These are phyloP conservation scores for Dicerorhinus sumatrensis DNA, from an alignment of 2,113 vertebrate species.

Conservation along the genomic window DNA sequence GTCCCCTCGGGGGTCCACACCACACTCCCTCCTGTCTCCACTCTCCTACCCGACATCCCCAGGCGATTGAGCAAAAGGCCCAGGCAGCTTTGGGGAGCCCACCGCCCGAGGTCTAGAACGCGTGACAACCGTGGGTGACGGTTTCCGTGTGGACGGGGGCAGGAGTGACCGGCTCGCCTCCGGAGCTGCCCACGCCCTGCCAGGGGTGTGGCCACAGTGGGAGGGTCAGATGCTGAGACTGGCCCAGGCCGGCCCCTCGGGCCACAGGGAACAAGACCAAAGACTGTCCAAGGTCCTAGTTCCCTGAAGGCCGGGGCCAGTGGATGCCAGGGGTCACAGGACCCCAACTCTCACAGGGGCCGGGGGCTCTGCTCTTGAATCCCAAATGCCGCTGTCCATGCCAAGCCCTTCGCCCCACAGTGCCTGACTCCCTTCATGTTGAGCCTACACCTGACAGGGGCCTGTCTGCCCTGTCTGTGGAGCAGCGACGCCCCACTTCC, in stretches of 20 bases:
- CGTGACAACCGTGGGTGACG: not conserved
- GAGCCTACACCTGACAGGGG: not conserved
- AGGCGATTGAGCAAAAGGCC: not conserved
- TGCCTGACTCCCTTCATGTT: not conserved
- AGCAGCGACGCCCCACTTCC: not conserved
- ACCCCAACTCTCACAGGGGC: fast-evolving
- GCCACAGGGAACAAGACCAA: not conserved
- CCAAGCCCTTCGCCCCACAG: not conserved
- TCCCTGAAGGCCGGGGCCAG: too few relatives aligned
- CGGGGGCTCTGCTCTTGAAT: too few relatives aligned
- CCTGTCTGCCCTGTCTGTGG: fast-evolving
- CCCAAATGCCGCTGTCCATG: too few relatives aligned
- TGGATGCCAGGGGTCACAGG: too few relatives aligned
- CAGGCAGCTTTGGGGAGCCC: not conserved
- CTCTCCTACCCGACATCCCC: not conserved
- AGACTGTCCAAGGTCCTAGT: not conserved
- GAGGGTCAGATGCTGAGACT: not conserved
- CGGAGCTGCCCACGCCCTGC: not conserved
- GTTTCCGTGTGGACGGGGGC: not conserved
- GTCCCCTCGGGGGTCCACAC: too few relatives aligned
- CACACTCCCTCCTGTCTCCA: not conserved
- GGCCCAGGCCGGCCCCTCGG: fast-evolving
- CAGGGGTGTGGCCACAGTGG: not conserved
- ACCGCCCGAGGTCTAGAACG: not conserved
- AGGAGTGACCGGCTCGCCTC: not conserved